These are phyloP conservation scores for Osmoderma eremita DNA, from an alignment of 2,888 invertebrate species.

Conservation along the genomic window DNA sequence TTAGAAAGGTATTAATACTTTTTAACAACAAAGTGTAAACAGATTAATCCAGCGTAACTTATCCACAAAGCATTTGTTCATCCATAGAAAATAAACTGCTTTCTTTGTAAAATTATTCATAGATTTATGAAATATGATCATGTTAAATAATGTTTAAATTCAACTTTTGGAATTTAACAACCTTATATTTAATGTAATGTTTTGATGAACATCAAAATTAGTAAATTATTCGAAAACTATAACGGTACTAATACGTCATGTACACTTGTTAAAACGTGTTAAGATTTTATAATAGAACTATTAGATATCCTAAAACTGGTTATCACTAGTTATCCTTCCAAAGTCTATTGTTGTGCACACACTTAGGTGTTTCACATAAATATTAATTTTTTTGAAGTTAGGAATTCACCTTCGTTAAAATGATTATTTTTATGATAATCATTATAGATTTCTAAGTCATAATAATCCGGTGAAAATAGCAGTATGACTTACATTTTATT, in stretches of 20 bases:
- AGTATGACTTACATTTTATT: conserved; percentile 25
- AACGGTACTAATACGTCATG: conserved; percentile 25
- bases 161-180: background rate
- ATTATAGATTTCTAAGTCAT: conserved; percentile 17
- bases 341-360: conserved; percentile 33
- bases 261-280: conserved; percentile 17
- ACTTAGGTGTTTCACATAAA: conserved; percentile 24
- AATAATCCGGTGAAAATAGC: conserved; percentile 3
- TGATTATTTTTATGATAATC: conserved; percentile 3
- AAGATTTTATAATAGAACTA: conserved; percentile 28
- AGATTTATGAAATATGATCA: background rate
- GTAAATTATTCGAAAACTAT: background rate
- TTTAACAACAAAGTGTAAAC: no score
- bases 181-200: background rate
- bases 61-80: conserved; percentile 18
- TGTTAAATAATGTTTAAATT: no score
- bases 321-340: conserved; percentile 27
- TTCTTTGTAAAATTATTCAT: conserved; percentile 4
- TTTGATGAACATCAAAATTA: conserved; percentile 10
- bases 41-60: no score
- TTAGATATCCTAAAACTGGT: conserved; percentile 15
- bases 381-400: conserved; percentile 10
- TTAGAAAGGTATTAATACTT: background rate
- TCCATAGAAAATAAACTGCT: conserved; percentile 19
- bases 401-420: conserved; percentile 2